Evolutionary conservation across 2,113 vertebrate species (phyloP).

Genomic region (Indicator indicator): DNA sequence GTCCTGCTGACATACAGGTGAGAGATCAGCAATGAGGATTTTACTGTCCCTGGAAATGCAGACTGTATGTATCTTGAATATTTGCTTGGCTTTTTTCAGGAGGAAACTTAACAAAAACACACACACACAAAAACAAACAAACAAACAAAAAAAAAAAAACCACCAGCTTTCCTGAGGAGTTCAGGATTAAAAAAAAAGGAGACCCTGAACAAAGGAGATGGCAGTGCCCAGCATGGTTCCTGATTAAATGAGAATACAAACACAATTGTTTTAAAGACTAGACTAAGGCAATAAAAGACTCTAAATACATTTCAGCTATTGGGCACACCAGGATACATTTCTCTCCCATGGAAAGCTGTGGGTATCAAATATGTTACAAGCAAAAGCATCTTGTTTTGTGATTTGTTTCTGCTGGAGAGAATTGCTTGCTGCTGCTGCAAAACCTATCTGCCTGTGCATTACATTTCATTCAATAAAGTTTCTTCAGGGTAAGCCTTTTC

Average conservation of each 20-base stretch:
- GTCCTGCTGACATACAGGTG: neutral
- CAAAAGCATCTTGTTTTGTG: neutral
- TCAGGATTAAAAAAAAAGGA: neutral
- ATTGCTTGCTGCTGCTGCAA: neutral
- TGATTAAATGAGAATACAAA: neutral
- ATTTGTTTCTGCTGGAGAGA: neutral
- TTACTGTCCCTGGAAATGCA: neutral
- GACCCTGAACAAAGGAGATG: neutral
- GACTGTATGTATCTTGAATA: neutral
- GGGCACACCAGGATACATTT: neutral
- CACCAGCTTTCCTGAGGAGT: neutral
- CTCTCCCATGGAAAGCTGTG: neutral
- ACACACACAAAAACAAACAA: too few relatives aligned
- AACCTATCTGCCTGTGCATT: neutral
- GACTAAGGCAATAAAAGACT: neutral
- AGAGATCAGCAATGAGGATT: neutral
- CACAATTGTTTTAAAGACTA: neutral
- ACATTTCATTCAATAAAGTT: neutral
- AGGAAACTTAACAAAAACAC: neutral
- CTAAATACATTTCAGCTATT: neutral
- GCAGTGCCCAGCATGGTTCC: neutral
- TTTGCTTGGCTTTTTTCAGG: neutral
- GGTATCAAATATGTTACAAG: neutral
- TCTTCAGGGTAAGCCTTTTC: neutral
- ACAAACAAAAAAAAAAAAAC: neutral